These are phyloP conservation scores for Enhydra lutris DNA, from an alignment of 2,113 vertebrate species.

Conservation along the genomic window DNA sequence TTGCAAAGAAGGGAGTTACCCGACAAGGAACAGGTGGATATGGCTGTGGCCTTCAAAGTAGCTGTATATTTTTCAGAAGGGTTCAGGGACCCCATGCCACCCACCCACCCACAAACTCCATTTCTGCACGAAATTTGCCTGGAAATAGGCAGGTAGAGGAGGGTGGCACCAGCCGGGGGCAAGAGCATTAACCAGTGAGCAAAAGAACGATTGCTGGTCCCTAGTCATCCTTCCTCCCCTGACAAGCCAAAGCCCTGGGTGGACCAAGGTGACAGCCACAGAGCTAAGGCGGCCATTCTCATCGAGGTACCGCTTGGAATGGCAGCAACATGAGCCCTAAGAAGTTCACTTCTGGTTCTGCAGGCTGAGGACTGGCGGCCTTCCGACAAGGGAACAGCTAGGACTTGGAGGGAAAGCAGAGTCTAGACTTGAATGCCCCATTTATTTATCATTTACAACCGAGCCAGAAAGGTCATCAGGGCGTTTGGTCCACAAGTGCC, in stretches of 20 bases:
- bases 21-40: no score
- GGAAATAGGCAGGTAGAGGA: background rate
- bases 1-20: background rate
- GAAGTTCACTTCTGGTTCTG: slow-evolving; percentile 56
- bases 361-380: background rate
- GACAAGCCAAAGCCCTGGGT: background rate
- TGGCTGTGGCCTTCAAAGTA: background rate
- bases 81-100: background rate
- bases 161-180: background rate
- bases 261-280: background rate
- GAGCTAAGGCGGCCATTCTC: background rate
- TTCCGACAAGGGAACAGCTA: background rate
- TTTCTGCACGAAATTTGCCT: background rate
- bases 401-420: background rate
- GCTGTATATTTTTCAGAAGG: background rate
- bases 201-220: background rate
- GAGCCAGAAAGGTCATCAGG: background rate
- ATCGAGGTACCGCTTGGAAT: slow-evolving; percentile 7
- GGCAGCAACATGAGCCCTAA: slow-evolving; percentile 33
- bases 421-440: background rate
- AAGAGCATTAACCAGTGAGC: background rate
- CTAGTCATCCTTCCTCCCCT: background rate
- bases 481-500: background rate
- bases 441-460: background rate
- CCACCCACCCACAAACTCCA: background rate